phyloP scores from a whole-genome alignment of 2,888 invertebrate species.

The Drosophila affinis region DNA sequence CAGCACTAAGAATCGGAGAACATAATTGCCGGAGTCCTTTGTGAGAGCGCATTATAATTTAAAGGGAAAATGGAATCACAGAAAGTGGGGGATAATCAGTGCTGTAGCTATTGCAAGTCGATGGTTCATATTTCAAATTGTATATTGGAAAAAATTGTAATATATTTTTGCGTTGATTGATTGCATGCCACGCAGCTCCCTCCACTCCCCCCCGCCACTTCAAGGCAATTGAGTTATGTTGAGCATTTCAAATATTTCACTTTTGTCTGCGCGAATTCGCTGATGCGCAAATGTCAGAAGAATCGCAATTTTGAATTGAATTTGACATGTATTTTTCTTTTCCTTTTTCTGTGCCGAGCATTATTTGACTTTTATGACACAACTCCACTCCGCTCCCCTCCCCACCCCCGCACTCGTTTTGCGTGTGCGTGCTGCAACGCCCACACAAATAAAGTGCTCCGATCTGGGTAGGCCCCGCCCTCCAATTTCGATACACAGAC shows the following conservation, averaged over 20 bases:
- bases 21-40: too few relatives aligned
- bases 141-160: neutral
- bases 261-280: constrained; percentile 29
- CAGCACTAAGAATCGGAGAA: neutral
- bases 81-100: neutral
- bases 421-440: constrained; percentile 35
- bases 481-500: constrained; percentile 24
- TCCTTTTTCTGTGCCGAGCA: neutral
- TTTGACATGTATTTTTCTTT: constrained; percentile 30
- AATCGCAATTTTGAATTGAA: constrained; percentile 43
- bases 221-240: constrained; percentile 43
- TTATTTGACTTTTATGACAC: constrained; percentile 51
- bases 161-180: constrained; percentile 38
- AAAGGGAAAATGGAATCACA: too few relatives aligned
- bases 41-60: too few relatives aligned
- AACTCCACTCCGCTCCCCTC: neutral
- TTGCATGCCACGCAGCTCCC: constrained; percentile 9
- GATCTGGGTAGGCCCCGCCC: constrained; percentile 25
- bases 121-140: neutral
- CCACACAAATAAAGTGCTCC: constrained; percentile 46
- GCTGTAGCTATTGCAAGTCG: neutral
- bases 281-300: constrained; percentile 40
- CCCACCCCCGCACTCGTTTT: constrained; percentile 26
- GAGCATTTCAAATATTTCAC: constrained; percentile 42
- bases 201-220: constrained; percentile 9